These are phyloP conservation scores for Xiphorhynchus elegans DNA, from an alignment of 2,113 vertebrate species.

Conservation along the genomic window DNA sequence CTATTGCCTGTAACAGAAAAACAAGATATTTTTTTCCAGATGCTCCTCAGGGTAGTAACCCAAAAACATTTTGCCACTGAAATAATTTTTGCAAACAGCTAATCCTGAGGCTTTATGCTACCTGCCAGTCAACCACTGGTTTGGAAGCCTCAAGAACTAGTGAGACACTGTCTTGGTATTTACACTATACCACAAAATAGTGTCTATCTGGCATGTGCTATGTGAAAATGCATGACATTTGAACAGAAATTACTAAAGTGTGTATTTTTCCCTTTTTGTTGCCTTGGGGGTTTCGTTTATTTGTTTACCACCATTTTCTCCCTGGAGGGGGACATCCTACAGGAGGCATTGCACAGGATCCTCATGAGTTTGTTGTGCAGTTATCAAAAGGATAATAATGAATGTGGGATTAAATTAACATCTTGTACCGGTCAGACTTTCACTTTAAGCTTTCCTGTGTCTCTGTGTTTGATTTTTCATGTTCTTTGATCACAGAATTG, in stretches of 20 bases:
- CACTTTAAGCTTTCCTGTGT: background rate
- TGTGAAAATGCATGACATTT: background rate
- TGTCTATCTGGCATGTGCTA: accelerated
- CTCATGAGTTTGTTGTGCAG: background rate
- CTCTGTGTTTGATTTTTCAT: background rate
- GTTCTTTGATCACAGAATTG: background rate
- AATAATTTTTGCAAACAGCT: background rate
- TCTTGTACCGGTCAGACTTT: background rate
- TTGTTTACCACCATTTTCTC: background rate
- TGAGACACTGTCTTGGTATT: background rate
- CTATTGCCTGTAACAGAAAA: background rate
- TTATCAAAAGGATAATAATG: background rate
- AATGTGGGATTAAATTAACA: background rate
- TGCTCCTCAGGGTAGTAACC: background rate
- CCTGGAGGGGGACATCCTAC: background rate
- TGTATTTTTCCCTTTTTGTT: background rate
- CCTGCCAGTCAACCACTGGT: background rate
- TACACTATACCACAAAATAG: background rate
- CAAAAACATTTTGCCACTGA: background rate
- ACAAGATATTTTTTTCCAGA: background rate
- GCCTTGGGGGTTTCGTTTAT: background rate
- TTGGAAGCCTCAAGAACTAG: background rate
- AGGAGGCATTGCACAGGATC: background rate
- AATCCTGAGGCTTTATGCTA: background rate
- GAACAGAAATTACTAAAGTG: background rate